phyloP scores from a whole-genome alignment of 2,797 vertebrate species.

The Diceros bicornis region DNA sequence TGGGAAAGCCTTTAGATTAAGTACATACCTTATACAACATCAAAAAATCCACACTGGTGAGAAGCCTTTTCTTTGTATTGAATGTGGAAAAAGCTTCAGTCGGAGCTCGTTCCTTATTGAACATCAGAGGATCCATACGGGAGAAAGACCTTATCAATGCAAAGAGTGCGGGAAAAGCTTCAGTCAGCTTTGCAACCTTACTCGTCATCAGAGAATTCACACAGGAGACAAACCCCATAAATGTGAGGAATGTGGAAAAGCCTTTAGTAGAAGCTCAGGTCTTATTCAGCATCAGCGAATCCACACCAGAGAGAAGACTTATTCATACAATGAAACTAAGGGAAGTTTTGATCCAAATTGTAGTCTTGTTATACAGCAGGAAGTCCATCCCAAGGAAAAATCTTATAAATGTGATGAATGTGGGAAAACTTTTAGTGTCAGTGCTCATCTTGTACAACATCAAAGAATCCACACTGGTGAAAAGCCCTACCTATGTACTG shows the following conservation, averaged over 20 bases:
- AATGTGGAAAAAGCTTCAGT: slow-evolving; percentile 87
- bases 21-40: slow-evolving; percentile 87
- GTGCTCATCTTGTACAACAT: slow-evolving; percentile 84
- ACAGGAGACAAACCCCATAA: slow-evolving; percentile 88
- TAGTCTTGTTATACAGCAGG: slow-evolving; percentile 81
- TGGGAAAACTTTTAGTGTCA: slow-evolving; percentile 84
- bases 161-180: slow-evolving; percentile 86
- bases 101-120: slow-evolving; percentile 85
- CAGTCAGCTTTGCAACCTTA: slow-evolving; percentile 86
- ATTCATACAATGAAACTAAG: slow-evolving; percentile 77
- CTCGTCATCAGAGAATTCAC: slow-evolving; percentile 86
- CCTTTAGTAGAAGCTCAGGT: slow-evolving; percentile 87
- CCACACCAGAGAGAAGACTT: slow-evolving; percentile 81
- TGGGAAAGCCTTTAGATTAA: slow-evolving; percentile 85
- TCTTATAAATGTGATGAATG: slow-evolving; percentile 83
- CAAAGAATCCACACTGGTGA: slow-evolving; percentile 85
- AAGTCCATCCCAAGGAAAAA: slow-evolving; percentile 81
- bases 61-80: slow-evolving; percentile 86
- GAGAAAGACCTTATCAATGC: slow-evolving; percentile 86
- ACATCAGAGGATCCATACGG: slow-evolving; percentile 87
- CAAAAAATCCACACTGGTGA: slow-evolving; percentile 87
- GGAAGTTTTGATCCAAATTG: slow-evolving; percentile 80
- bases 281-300: slow-evolving; percentile 85
- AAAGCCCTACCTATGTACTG: slow-evolving; percentile 84
- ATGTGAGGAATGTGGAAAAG: slow-evolving; percentile 87